Conservation (phyloP, 2,113 vertebrate species). For the Phalacrocorax carbo region DNA sequence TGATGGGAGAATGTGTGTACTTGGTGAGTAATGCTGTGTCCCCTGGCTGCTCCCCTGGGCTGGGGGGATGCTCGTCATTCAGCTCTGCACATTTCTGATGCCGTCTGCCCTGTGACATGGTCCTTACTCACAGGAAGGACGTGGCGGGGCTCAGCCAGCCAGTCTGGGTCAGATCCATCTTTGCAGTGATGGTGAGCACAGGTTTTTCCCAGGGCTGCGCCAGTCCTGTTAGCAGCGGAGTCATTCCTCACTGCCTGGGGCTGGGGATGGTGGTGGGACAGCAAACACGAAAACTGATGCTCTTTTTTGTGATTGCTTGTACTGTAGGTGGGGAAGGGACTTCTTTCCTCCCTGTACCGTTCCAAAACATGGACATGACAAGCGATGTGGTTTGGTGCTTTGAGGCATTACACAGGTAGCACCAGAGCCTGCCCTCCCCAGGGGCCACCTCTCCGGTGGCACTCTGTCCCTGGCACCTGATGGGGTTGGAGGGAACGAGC, state of each 20-base stretch:
- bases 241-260: not conserved
- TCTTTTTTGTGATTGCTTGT: accelerated
- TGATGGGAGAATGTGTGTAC: not conserved
- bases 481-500: not conserved
- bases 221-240: no score
- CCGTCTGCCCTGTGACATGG: accelerated
- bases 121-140: not conserved
- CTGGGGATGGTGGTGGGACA: no score
- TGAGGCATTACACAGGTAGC: not conserved
- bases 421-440: no score
- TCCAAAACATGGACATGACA: accelerated
- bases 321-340: not conserved
- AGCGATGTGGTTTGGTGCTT: not conserved
- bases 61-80: not conserved
- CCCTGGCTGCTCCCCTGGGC: not conserved
- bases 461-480: accelerated
- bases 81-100: not conserved
- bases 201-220: not conserved
- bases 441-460: no score
- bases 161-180: not conserved
- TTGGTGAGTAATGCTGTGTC: accelerated
- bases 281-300: not conserved
- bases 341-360: not conserved
- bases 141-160: accelerated
- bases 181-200: accelerated